phyloP scores from a whole-genome alignment of 2,888 invertebrate genomes.

The Myathropa florea region DNA sequence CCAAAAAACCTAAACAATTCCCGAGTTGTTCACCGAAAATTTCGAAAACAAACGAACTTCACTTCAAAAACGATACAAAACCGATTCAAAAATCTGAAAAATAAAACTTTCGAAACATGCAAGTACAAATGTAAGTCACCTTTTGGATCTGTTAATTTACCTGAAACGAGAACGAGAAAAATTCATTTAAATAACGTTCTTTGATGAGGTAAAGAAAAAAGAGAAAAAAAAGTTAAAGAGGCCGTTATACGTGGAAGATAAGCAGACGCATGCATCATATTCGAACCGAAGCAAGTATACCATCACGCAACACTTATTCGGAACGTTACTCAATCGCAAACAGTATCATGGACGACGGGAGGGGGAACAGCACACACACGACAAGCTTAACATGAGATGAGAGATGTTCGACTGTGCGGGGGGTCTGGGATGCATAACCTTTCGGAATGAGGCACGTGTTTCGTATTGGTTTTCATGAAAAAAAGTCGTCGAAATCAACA shows the following conservation, averaged over 20 bases:
- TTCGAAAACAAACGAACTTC: background rate
- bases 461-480: background rate
- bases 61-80: background rate
- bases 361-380: background rate
- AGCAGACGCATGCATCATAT: background rate
- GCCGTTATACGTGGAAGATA: background rate
- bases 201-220: too few species aligned
- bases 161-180: conserved; percentile 47
- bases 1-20: background rate
- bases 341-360: background rate
- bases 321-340: background rate
- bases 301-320: background rate
- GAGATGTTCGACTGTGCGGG: background rate
- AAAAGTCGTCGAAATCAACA: background rate
- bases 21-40: background rate
- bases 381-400: background rate
- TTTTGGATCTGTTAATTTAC: conserved; percentile 54
- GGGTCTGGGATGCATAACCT: background rate
- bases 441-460: background rate
- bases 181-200: background rate
- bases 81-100: background rate
- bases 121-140: conserved; percentile 39
- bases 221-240: background rate
- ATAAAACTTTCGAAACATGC: background rate
- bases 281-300: background rate